Evolutionary conservation across 2,113 vertebrate species (phyloP).

Genomic region (Onychostruthus taczanowskii): DNA sequence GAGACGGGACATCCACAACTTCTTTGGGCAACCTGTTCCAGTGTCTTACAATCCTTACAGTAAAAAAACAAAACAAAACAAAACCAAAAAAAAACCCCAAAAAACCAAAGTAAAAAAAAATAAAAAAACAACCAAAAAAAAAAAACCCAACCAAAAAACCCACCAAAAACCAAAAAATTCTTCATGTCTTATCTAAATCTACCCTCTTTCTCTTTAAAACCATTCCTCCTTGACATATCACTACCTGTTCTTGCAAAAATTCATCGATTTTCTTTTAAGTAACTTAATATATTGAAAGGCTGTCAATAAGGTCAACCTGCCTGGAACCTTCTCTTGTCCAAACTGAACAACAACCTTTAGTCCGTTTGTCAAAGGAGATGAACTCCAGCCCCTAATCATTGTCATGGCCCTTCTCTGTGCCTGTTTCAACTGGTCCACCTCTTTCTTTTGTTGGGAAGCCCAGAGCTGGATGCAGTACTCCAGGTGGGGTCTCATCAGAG

Average conservation of each 20-base stretch:
- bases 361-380: background rate
- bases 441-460: background rate
- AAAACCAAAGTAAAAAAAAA: background rate
- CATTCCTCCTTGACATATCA: background rate
- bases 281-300: background rate
- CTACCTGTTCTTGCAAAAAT: background rate
- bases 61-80: background rate
- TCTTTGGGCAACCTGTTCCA: background rate
- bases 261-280: background rate
- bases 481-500: background rate
- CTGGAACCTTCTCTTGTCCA: background rate
- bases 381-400: background rate
- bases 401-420: background rate
- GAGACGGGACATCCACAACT: fast-evolving
- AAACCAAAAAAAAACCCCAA: no score
- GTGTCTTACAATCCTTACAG: background rate
- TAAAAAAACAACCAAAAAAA: no score
- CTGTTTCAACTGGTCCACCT: background rate
- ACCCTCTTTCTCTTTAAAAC: background rate
- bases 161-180: background rate
- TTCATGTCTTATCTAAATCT: background rate
- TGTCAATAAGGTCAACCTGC: background rate
- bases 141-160: no score
- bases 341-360: background rate
- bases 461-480: fast-evolving